These are phyloP conservation scores for Enteromius viviparus DNA, from an alignment of 2,797 vertebrate genomes.

Conservation along the genomic window DNA sequence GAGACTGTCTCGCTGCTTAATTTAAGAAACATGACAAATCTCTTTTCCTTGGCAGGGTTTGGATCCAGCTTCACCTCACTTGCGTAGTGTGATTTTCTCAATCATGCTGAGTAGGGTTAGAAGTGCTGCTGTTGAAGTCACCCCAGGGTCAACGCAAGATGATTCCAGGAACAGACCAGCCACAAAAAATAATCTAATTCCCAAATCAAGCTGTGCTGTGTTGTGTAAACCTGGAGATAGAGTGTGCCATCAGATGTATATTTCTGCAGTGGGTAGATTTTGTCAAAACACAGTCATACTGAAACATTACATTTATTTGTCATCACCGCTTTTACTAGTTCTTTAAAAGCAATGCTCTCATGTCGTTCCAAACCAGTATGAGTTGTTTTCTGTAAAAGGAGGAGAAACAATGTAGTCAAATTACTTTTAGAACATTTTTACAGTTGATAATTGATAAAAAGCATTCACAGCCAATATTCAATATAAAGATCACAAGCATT, in stretches of 20 bases:
- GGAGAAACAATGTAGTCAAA: neutral
- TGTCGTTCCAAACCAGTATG: neutral
- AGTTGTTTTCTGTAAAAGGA: neutral
- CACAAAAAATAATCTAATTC: constrained; percentile 20
- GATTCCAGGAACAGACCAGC: neutral
- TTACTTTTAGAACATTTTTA: neutral
- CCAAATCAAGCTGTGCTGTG: constrained; percentile 26
- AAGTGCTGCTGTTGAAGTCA: neutral
- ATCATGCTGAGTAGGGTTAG: constrained; percentile 12
- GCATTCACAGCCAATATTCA: too few species aligned
- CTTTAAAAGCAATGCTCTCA: too few species aligned
- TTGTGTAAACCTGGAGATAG: constrained; percentile 1
- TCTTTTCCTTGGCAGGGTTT: neutral
- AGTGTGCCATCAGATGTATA: neutral
- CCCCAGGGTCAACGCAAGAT: neutral
- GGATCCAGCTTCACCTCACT: neutral
- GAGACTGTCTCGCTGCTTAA: constrained; percentile 8
- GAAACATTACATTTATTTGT: neutral
- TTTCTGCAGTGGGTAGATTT: constrained; percentile 9
- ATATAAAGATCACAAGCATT: neutral
- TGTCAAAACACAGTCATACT: neutral
- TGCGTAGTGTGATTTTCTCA: neutral
- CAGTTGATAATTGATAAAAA: neutral
- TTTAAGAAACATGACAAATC: neutral
- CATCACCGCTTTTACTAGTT: neutral